These are phyloP conservation scores for Ecliptopera silaceata DNA, from an alignment of 2,888 invertebrate genomes.

Conservation along the genomic window DNA sequence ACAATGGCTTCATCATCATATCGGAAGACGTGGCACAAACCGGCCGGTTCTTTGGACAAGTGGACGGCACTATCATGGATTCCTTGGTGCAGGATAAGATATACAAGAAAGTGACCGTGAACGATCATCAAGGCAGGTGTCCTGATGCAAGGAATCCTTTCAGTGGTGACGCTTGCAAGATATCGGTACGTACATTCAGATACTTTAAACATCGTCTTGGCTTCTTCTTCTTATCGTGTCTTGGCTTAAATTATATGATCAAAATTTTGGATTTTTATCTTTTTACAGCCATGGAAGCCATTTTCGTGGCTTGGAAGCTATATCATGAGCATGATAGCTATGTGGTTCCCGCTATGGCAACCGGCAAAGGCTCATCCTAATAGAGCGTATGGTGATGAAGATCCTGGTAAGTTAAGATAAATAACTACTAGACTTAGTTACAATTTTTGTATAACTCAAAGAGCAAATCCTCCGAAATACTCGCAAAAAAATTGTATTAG, in stretches of 20 bases:
- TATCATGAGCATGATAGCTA: slow-evolving; percentile 72
- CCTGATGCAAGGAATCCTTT: slow-evolving; percentile 86
- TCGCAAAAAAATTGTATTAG: no score
- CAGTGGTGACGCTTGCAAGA: slow-evolving; percentile 75
- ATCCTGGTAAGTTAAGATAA: slow-evolving; percentile 63
- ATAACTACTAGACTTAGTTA: neutral
- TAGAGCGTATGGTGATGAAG: slow-evolving; percentile 78
- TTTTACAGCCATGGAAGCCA: slow-evolving; percentile 79
- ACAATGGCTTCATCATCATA: slow-evolving; percentile 96
- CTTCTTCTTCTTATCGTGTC: no score
- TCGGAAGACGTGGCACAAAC: slow-evolving; percentile 94
- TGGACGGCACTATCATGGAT: slow-evolving; percentile 97
- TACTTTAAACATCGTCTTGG: no score
- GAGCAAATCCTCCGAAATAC: no score
- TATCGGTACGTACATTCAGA: slow-evolving; percentile 49
- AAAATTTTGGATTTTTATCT: slow-evolving; percentile 7
- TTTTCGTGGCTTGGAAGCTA: slow-evolving; percentile 82
- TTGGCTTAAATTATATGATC: neutral
- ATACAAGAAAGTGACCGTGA: slow-evolving; percentile 93
- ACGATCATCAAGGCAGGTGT: slow-evolving; percentile 95
- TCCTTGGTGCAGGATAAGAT: slow-evolving; percentile 95
- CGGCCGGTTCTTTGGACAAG: slow-evolving; percentile 96
- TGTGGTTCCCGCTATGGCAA: slow-evolving; percentile 79
- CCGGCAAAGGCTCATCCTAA: slow-evolving; percentile 57
- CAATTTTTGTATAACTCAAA: no score